Evolutionary conservation across 2,113 vertebrate genomes (phyloP), one percentile per base, ranked within the genome.

Genomic region (Percopsis transmontana): DNA sequence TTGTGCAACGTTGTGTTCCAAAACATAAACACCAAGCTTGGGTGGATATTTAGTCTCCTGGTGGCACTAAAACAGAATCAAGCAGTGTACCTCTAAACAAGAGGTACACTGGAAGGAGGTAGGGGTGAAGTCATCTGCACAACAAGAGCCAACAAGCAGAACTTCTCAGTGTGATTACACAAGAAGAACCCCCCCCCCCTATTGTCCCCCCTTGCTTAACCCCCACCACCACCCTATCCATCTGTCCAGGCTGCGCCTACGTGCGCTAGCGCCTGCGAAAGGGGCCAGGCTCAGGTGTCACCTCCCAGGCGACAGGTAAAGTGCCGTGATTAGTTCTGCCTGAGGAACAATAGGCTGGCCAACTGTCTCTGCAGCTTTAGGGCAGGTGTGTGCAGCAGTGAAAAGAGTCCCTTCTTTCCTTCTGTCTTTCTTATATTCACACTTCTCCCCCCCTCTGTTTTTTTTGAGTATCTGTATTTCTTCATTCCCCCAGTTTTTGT

Each of bases 271-370:
- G 51, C 73, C 64, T 24, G 61, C 42, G 69, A 68, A 52, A 69
- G 61, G 82, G 60, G 51, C 67, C 45, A 5, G 72, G 76, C 87
- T 90, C 89, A 87, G 86, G 86, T 91, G 78, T 88, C 89, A 82
- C 76, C 72, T 87, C 78, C 78, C 62, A 66, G 86, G 79, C 81
- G 76, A 80, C 86, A 85, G 89, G 86, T 90, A 89, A 89, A 90
- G 80, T 90, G 87, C 73, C 47, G 74, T 88, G 85, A 90, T 91
- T 91, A 90, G 84, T 88, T 85, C 76, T 78, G 86, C 84, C 69
- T 57, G 19, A 2, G 70, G 76, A 71, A 86, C 83, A 88, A 90
- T 81, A 65, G 81, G 66, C 14, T 51, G 76, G 81, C 64, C 62
- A 75, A 74, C 84, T 67, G 67, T 45, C 77, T 72, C 65, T 84